These are phyloP conservation scores for Gobionotothen gibberifrons DNA, from an alignment of 2,797 vertebrate genomes.

Conservation along the genomic window DNA sequence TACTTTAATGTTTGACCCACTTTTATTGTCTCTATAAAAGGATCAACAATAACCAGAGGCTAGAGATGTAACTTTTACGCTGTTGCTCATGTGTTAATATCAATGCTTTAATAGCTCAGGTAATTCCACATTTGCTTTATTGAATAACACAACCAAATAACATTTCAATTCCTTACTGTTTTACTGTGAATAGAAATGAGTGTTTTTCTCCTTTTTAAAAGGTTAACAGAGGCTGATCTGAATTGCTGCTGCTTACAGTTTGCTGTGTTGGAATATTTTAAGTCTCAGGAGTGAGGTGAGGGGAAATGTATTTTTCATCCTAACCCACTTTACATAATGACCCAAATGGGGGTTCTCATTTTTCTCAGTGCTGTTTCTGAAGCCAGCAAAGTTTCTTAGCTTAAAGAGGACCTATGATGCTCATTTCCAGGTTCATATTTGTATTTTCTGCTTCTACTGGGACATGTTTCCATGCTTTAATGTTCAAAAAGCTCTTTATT, in stretches of 20 bases:
- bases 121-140: conserved; percentile 26
- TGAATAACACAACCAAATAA: conserved; percentile 15
- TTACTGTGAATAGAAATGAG: conserved; percentile 1
- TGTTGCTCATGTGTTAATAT: conserved; percentile 27
- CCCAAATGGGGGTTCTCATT: conserved; percentile 6
- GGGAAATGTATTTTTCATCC: conserved; percentile 50
- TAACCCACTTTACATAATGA: conserved; percentile 55
- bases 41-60: conserved; percentile 37
- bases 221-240: conserved; percentile 23
- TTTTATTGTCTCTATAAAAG: conserved; percentile 25
- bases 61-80: not conserved
- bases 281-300: conserved; percentile 38
- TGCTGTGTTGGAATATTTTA: conserved; percentile 30
- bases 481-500: too few relatives aligned
- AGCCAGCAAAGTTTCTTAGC: conserved; percentile 8
- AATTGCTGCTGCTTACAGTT: conserved; percentile 23
- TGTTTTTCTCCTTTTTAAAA: conserved; percentile 16
- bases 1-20: not conserved
- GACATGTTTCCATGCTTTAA: too few relatives aligned
- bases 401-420: conserved; percentile 16
- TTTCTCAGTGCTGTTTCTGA: conserved; percentile 14
- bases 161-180: not conserved
- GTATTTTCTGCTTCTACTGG: too few relatives aligned
- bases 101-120: conserved; percentile 9
- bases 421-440: too few relatives aligned